Evolutionary conservation across 2,113 vertebrate genomes (phyloP).

Genomic region (Baryphthengus martii): DNA sequence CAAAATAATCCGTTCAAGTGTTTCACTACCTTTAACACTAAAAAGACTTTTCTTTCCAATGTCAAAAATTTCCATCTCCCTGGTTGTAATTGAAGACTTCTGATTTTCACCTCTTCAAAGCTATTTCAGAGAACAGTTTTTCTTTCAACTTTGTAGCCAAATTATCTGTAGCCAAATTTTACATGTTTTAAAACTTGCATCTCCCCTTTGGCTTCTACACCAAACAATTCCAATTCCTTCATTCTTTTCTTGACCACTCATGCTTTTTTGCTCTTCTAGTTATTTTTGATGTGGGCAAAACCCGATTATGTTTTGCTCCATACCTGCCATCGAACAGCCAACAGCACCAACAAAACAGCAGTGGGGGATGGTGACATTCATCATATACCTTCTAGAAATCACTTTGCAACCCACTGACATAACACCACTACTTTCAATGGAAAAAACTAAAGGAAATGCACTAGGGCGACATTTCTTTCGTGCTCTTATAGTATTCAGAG

Average conservation of each 20-base stretch:
- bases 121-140: not conserved
- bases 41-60: not conserved
- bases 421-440: not conserved
- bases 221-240: not conserved
- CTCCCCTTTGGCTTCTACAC: not conserved
- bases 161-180: not conserved
- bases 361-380: not conserved
- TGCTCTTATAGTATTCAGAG: not conserved
- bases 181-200: not conserved
- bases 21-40: not conserved
- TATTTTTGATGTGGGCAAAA: not conserved
- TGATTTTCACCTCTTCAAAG: not conserved
- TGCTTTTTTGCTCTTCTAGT: not conserved
- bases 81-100: not conserved
- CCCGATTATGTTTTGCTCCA: fast-evolving
- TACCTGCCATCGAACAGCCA: not conserved
- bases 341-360: not conserved
- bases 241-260: not conserved
- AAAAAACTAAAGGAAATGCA: not conserved
- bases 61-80: not conserved
- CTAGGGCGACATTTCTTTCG: not conserved
- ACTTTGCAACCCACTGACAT: not conserved
- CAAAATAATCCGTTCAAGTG: not conserved
- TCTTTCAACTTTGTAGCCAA: not conserved
- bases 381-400: not conserved